A percentile compares a stretch with the other conserved stretches of the same genome.
Conservation (phyloP, 2,113 vertebrate genomes). For the Sterna hirundo region DNA sequence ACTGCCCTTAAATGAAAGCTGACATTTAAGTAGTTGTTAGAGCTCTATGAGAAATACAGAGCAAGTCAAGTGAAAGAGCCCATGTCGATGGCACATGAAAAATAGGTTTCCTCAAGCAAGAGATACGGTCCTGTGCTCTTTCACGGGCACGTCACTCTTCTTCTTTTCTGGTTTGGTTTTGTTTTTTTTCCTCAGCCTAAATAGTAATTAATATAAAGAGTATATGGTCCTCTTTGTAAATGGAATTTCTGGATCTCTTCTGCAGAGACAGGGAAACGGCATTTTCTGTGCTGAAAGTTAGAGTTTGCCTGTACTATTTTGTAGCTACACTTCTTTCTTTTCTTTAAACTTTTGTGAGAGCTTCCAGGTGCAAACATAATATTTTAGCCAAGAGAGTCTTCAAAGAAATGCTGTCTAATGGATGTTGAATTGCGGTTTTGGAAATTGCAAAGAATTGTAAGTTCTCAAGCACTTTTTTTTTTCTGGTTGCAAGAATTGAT, state of each 20-base stretch:
- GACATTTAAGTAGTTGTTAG: constrained; percentile 42
- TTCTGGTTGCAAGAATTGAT: background rate
- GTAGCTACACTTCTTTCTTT: background rate
- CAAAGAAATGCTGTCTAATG: background rate
- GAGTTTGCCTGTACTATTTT: background rate
- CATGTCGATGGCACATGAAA: background rate
- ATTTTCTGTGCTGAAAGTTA: background rate
- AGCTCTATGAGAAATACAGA: constrained; percentile 9
- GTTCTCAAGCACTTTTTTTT: background rate
- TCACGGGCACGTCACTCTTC: background rate
- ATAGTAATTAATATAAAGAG: background rate
- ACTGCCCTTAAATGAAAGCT: background rate
- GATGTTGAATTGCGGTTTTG: background rate
- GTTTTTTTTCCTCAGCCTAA: background rate
- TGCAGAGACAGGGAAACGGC: background rate
- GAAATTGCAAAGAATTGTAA: background rate
- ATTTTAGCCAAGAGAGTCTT: background rate
- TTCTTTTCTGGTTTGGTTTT: background rate
- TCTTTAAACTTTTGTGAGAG: background rate
- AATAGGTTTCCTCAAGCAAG: background rate
- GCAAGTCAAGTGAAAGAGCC: constrained; percentile 45
- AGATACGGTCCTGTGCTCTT: background rate
- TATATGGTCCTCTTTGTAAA: background rate
- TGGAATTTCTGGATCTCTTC: background rate
- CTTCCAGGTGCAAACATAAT: background rate